These are phyloP conservation scores for Dascillus cervinus DNA, from an alignment of 2,888 invertebrate genomes.

Conservation along the genomic window DNA sequence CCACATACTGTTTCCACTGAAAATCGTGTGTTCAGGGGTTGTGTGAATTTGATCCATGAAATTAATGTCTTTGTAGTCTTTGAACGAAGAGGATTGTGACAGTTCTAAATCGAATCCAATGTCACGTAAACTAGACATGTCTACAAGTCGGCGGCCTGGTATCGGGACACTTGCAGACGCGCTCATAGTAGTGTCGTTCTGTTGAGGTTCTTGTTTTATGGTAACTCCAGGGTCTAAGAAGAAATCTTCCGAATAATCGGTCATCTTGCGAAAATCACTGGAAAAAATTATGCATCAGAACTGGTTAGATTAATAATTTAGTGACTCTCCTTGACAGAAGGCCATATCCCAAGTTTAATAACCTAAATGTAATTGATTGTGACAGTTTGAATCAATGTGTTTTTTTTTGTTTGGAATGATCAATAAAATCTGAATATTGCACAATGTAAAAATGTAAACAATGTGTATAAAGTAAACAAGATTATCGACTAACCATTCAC, in stretches of 20 bases:
- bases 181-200: conserved; percentile 40
- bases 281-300: too few species aligned
- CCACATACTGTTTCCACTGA: conserved; percentile 32
- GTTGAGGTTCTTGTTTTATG: conserved; percentile 54
- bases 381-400: too few species aligned
- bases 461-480: conserved; percentile 18
- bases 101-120: conserved; percentile 51
- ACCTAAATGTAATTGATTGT: too few species aligned
- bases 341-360: too few species aligned
- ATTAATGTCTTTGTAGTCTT: conserved; percentile 42
- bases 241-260: conserved; percentile 57
- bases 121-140: conserved; percentile 43
- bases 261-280: conserved; percentile 39
- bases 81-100: conserved; percentile 48
- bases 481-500: conserved; percentile 18
- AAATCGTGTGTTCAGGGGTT: conserved; percentile 32
- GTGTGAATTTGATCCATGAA: conserved; percentile 34
- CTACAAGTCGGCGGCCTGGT: conserved; percentile 47
- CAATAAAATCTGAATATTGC: conserved; percentile 18
- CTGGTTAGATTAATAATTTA: too few species aligned
- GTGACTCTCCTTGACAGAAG: too few species aligned
- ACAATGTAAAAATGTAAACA: conserved; percentile 23
- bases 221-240: conserved; percentile 54
- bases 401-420: too few species aligned
- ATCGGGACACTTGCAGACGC: conserved; percentile 58